Conservation (phyloP, 2,797 vertebrate species). For the Rhabdophis nuchalis region DNA sequence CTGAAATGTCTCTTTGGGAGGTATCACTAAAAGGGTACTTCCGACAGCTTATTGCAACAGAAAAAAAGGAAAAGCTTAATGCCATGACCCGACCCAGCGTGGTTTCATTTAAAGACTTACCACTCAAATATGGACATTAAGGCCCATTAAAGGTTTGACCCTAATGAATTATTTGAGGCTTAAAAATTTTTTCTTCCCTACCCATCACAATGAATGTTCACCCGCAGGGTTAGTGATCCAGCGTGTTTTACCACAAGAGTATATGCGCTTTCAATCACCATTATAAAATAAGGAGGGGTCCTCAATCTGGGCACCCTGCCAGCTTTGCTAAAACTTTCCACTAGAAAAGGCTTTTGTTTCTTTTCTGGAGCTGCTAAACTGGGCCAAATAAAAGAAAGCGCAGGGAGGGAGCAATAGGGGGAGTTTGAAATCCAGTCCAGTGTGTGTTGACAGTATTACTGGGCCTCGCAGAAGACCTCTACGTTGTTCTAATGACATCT, state of each 20-base stretch:
- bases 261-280: conserved; percentile 84
- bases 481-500: conserved; percentile 70
- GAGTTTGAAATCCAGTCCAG: conserved; percentile 42
- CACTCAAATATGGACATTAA: conserved; percentile 41
- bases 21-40: conserved; percentile 56
- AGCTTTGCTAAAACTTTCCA: conserved; percentile 91
- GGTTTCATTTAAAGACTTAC: conserved; percentile 48
- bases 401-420: conserved; percentile 12
- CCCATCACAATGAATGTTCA: conserved; percentile 50
- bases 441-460: conserved; percentile 57
- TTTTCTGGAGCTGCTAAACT: conserved; percentile 65
- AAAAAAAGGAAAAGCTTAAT: conserved; percentile 52
- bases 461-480: conserved; percentile 67
- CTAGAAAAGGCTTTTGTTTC: conserved; percentile 83
- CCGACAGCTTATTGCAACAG: conserved; percentile 58
- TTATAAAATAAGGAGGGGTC: conserved; percentile 79
- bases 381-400: conserved; percentile 50
- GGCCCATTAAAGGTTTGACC: conserved; percentile 47
- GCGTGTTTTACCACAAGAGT: conserved; percentile 77
- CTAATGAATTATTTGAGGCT: conserved; percentile 14
- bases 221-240: conserved; percentile 76
- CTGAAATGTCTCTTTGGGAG: conserved; percentile 42
- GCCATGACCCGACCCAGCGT: background rate
- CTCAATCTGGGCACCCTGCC: conserved; percentile 78
- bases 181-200: conserved; percentile 35